Conservation (phyloP, 1,140 invertebrate species). For the Anadara kagoshimensis region DNA sequence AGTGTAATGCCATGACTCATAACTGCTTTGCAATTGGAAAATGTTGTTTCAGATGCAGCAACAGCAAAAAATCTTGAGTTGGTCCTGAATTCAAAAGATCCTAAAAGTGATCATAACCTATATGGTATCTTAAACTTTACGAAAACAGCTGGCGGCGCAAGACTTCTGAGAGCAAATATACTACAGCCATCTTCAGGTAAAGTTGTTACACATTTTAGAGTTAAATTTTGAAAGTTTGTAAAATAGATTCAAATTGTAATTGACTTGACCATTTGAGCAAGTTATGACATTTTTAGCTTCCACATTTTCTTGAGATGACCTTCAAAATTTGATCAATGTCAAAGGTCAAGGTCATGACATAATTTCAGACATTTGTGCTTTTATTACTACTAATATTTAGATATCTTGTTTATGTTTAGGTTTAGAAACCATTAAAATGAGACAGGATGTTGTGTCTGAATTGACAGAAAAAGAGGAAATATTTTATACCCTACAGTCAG, state of each 20-base stretch:
- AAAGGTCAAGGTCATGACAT: too few species aligned
- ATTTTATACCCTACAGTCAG: conserved; percentile 76
- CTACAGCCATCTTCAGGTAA: conserved; percentile 83
- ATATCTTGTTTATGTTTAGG: conserved; percentile 66
- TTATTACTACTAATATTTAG: too few species aligned
- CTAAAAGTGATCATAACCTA: conserved; percentile 76
- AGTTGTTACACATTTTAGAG: neutral
- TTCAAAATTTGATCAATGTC: too few species aligned
- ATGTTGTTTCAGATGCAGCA: conserved; percentile 72
- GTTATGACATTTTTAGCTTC: too few species aligned
- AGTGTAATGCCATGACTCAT: too few species aligned
- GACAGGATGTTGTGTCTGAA: conserved; percentile 85
- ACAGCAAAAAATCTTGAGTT: conserved; percentile 82
- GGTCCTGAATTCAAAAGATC: conserved; percentile 77
- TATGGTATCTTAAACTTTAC: conserved; percentile 86
- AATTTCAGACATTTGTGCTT: too few species aligned
- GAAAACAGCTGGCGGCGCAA: conserved; percentile 84
- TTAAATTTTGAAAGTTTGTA: neutral
- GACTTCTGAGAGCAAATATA: conserved; percentile 85
- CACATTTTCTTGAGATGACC: too few species aligned
- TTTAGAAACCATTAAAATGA: conserved; percentile 79
- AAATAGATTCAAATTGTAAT: too few species aligned
- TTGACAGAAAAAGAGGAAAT: conserved; percentile 79
- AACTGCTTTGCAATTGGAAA: too few species aligned
- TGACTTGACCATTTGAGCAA: too few species aligned